Evolutionary conservation across 2,113 vertebrate genomes (phyloP), one percentile per base, ranked within the genome.

Genomic region (Neomonachus schauinslandi): DNA sequence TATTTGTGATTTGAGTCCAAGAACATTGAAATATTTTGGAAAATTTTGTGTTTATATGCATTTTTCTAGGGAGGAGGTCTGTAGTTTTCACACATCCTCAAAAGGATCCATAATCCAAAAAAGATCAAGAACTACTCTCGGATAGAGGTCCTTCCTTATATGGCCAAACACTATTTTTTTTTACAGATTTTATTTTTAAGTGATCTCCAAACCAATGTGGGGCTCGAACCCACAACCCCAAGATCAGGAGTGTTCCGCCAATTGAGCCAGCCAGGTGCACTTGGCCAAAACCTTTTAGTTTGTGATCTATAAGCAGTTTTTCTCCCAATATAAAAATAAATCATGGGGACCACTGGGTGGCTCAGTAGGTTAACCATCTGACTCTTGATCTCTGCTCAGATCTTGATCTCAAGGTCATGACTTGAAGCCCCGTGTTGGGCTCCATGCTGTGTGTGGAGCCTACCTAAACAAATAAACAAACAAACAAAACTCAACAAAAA

Each of bases 221-320:
- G 42, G 42, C 72, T 76, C 39, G 7, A 76, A 76, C 7, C 42
- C 26, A 31, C 26, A 76, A 16, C 72, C 42, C 42, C 24, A 21
- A 46, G 42, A 46, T 46, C 72, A 76, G 49, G 74, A 46, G 4
- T 76, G 74, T 76, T 76, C 42, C 15, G 16, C 42, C 26, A 28
- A 16, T 28, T 69, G 33, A 76, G 74, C 74, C 42, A 49, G 26
- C 12, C 74, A 28, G 42, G 42, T 49, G 1, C 24, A 26, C 74
- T 46, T 76, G 74, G 42, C 42, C 14, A 77, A 46, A 77, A 77
- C 74, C 42, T 49, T 77, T 57, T 67, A 53, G 16, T 71, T 53
- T 94, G 49, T 84, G 88, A 81, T 91, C 69, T 84, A 7, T 79
- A 87, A 87, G 63, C n/a, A 53, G 77, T 79, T 80, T 92, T 94